Evolutionary conservation across 1,140 invertebrate species (phyloP).

Genomic region (Bombus difficillimus): DNA sequence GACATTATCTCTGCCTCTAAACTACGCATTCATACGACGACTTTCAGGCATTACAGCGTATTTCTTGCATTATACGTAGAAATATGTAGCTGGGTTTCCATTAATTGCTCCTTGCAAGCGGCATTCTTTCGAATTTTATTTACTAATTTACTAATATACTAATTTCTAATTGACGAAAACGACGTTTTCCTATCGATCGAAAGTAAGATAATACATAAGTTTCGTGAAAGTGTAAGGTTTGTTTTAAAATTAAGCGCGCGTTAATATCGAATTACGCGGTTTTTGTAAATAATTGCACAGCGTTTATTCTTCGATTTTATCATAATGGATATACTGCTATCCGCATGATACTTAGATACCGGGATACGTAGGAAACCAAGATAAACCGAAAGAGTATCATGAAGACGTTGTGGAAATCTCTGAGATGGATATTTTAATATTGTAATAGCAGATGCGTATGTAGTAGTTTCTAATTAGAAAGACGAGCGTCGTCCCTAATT

Average conservation of each 20-base stretch:
- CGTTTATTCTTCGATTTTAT: background rate
- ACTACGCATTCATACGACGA: background rate
- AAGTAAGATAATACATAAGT: background rate
- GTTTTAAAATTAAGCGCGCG: background rate
- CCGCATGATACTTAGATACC: accelerated
- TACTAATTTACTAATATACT: no score
- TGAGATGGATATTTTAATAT: background rate
- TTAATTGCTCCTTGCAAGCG: background rate
- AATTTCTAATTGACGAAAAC: no score
- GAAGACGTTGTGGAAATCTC: no score
- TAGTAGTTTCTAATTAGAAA: background rate
- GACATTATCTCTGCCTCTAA: slow-evolving; percentile 20
- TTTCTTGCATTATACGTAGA: slow-evolving; percentile 15
- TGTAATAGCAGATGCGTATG: background rate
- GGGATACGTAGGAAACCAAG: no score
- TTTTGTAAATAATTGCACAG: background rate
- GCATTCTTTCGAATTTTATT: background rate
- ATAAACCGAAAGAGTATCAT: no score
- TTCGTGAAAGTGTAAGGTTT: background rate
- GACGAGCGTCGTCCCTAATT: background rate
- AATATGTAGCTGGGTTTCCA: background rate
- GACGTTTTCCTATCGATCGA: background rate
- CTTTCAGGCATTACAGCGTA: background rate
- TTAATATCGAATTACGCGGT: background rate
- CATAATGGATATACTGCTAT: no score